These are phyloP conservation scores for Lepidochitona cinerea DNA, from an alignment of 2,888 invertebrate genomes.

Conservation along the genomic window DNA sequence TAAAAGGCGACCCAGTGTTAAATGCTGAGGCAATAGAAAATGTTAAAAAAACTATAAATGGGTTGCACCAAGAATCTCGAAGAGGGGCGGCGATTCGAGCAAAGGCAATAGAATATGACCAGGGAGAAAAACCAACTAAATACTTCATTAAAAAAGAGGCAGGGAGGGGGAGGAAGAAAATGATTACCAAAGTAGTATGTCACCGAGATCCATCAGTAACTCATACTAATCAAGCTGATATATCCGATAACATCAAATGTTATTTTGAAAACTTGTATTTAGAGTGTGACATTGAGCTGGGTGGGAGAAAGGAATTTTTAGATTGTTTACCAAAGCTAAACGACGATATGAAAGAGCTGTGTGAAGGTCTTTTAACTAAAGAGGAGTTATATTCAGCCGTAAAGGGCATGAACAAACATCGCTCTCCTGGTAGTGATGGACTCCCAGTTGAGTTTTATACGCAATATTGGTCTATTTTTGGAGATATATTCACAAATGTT, in stretches of 20 bases:
- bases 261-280: no score
- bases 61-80: no score
- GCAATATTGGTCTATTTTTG: no score
- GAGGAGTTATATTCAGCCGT: background rate
- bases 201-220: background rate
- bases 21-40: background rate
- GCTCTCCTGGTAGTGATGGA: no score
- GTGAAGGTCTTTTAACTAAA: background rate
- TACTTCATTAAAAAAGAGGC: background rate
- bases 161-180: background rate
- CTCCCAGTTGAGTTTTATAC: no score
- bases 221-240: no score
- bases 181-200: background rate
- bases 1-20: background rate
- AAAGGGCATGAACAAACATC: no score
- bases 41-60: background rate
- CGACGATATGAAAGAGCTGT: background rate
- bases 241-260: no score
- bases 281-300: no score
- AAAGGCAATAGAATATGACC: background rate
- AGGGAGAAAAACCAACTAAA: constrained; percentile 1
- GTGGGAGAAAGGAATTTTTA: no score
- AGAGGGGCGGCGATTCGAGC: background rate
- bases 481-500: no score
- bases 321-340: background rate